phyloP scores from a whole-genome alignment of 2,113 vertebrate species.

The Kryptolebias marmoratus region DNA sequence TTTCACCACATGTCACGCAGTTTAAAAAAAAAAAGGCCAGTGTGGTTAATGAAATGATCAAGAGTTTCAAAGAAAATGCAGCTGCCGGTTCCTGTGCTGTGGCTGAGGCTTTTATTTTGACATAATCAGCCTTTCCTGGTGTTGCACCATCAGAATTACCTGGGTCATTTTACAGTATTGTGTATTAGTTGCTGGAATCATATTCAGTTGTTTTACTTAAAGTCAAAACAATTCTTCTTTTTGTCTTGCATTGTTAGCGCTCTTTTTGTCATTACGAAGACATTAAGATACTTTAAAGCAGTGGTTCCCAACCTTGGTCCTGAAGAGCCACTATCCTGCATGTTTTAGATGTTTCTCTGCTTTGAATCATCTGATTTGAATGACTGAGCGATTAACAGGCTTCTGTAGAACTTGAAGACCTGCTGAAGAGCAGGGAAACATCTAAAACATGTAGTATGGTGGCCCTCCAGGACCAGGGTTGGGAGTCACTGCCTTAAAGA shows the following conservation, averaged over 20 bases:
- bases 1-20: slow-evolving; percentile 27
- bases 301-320: too few relatives aligned
- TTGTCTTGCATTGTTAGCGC: background rate
- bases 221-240: background rate
- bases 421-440: too few relatives aligned
- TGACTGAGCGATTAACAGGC: too few relatives aligned
- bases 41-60: slow-evolving; percentile 9
- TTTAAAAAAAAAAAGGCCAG: slow-evolving; percentile 15
- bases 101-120: background rate
- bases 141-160: background rate
- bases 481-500: too few relatives aligned
- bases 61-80: background rate
- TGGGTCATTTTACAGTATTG: background rate
- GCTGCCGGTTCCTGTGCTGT: background rate
- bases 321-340: too few relatives aligned
- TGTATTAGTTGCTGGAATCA: too few relatives aligned
- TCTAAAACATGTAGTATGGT: too few relatives aligned
- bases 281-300: too few relatives aligned
- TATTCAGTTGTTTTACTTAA: background rate
- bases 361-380: too few relatives aligned
- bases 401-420: too few relatives aligned
- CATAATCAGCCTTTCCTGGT: background rate
- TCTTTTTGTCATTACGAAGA: background rate
- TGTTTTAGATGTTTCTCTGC: too few relatives aligned
- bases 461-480: too few relatives aligned